Evolutionary conservation across 1,140 invertebrate species (phyloP).

Genomic region (Drosophila lacteicornis): DNA sequence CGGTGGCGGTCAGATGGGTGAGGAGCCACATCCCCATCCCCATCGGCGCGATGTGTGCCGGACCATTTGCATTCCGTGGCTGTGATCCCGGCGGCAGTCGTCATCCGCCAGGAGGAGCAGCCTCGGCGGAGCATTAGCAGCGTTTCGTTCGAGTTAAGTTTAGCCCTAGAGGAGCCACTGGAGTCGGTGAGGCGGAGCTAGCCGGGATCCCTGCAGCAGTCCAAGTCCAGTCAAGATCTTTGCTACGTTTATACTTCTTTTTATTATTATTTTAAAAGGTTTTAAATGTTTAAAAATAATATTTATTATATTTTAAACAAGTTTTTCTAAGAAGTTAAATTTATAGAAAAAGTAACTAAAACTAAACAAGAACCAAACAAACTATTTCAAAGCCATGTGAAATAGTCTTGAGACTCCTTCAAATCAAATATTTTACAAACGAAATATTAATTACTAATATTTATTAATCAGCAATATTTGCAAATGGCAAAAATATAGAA

Average conservation of each 20-base stretch:
- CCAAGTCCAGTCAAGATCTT: too few species aligned
- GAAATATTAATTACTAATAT: neutral
- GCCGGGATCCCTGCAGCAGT: neutral
- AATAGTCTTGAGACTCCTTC: neutral
- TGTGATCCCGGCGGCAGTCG: constrained; percentile 42
- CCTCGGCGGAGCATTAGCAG: neutral
- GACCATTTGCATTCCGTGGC: constrained; percentile 82
- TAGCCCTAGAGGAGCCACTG: neutral
- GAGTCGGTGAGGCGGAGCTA: neutral
- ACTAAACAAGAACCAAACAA: neutral
- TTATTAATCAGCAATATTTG: neutral
- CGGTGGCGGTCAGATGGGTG: constrained; percentile 69
- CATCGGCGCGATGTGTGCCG: constrained; percentile 75
- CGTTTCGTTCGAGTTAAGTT: constrained; percentile 3
- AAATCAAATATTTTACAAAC: neutral
- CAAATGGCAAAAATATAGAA: too few species aligned
- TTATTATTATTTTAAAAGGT: neutral
- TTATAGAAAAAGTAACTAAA: neutral
- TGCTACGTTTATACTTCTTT: neutral
- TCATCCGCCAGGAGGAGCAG: constrained; percentile 1
- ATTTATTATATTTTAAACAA: neutral
- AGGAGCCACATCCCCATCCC: constrained; percentile 67
- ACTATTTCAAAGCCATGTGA: constrained; percentile 14
- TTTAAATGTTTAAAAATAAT: neutral
- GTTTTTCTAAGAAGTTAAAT: neutral